Base-by-base conservation (phyloP, 2,888 invertebrate species). In the Andrena marginata region DNA sequence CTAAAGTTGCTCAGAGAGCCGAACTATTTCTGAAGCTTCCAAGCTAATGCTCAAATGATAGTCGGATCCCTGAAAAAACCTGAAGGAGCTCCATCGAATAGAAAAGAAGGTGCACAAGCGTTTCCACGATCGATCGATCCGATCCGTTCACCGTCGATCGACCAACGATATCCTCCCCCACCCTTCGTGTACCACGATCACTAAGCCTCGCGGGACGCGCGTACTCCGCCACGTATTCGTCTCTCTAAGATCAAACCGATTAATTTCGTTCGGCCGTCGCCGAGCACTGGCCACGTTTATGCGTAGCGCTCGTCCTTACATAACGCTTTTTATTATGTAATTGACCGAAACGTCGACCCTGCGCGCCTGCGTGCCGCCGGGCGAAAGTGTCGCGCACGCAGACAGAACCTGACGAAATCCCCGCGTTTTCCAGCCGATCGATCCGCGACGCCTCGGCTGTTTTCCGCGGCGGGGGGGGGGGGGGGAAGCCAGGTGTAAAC, bases 251-350 rank as follows among this genome's bases (percentile, higher is more conserved):
- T 85, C 77, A 62, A 80, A 85, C 81, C 75, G 80, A 86, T 88
- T 82, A 88, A 85, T 88, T 88, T 84, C 73, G 77, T 85, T 76
- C 31, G 64, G 60, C 10, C 69, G 73, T 54, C 62, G 72, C 60
- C 78, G 88, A 69, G 81, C 83, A 68, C 82, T 69, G 77, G 87
- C 84, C 84, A 86, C 88, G 87, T 89, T 91, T 91, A 91, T 91
- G 90, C 91, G 90, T 88, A 91, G 89, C 91, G 90, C 85, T 91
- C 90, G 90, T 90, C 90, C 92, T 93, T 93, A 93, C 90, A 91
- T 93, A 94, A 94, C 90, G 87, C 89, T 92, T 93, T 93, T 93
- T 93, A 93, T 94, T 93, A 93, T 91, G 91, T 92, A 93, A 93
- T 93, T 93, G 92, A 90, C 90, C 90, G 91, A 92, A 92, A 91